Conservation (phyloP, 2,888 invertebrate genomes). For the Druceiella hillmani region DNA sequence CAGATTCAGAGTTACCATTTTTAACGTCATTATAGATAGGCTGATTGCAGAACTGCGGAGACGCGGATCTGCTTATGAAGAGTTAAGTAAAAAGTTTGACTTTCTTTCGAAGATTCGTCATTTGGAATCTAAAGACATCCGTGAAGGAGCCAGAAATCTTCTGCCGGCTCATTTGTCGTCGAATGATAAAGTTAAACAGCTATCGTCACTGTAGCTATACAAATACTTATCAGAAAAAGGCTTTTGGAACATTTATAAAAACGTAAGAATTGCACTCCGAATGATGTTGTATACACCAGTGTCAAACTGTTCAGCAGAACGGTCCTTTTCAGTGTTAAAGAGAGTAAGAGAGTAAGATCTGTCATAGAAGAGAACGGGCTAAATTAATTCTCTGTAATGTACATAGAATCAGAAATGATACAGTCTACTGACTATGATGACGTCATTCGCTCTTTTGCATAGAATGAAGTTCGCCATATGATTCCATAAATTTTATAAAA, state of each 20-base stretch:
- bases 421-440: slow-evolving; percentile 9
- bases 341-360: slow-evolving; percentile 8
- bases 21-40: slow-evolving; percentile 11
- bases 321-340: slow-evolving; percentile 9
- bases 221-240: slow-evolving; percentile 8
- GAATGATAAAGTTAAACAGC: slow-evolving; percentile 6
- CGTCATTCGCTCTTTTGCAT: slow-evolving; percentile 7
- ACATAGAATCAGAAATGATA: slow-evolving; percentile 8
- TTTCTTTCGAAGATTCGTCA: neutral
- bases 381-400: slow-evolving; percentile 8
- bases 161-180: neutral
- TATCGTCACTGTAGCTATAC: slow-evolving; percentile 9
- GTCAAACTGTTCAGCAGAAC: slow-evolving; percentile 1
- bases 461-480: slow-evolving; percentile 7
- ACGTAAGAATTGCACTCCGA: slow-evolving; percentile 8
- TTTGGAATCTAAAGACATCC: neutral
- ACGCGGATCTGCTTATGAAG: slow-evolving; percentile 9
- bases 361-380: slow-evolving; percentile 9
- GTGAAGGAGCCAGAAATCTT: slow-evolving; percentile 9
- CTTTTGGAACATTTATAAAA: slow-evolving; percentile 7
- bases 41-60: slow-evolving; percentile 10
- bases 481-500: neutral
- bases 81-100: slow-evolving; percentile 8
- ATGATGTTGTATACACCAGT: slow-evolving; percentile 7
- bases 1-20: slow-evolving; percentile 9